Conservation (phyloP, 2,888 invertebrate species). For the Alcis repandata region DNA sequence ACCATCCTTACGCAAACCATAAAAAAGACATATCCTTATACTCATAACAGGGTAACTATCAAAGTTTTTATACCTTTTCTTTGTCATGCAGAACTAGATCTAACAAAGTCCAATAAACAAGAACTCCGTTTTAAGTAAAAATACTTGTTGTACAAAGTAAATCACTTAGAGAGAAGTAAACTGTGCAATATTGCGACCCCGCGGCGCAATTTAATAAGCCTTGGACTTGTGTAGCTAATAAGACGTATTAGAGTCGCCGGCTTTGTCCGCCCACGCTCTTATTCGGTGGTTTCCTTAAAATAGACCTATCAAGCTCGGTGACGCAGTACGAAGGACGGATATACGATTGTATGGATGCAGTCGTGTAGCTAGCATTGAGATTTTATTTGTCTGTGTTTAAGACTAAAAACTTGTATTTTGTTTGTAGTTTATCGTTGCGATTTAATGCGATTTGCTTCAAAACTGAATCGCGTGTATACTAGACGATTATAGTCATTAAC, state of each 20-base stretch:
- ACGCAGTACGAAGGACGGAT: not conserved
- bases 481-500: too few species aligned
- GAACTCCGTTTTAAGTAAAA: constrained; percentile 21
- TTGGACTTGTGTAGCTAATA: constrained; percentile 44
- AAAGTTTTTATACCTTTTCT: constrained; percentile 11
- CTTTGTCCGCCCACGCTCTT: constrained; percentile 35
- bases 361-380: not conserved
- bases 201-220: constrained; percentile 44
- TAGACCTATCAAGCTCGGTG: constrained; percentile 10
- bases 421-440: too few species aligned
- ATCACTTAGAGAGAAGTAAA: constrained; percentile 36
- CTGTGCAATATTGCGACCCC: constrained; percentile 39
- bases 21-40: not conserved
- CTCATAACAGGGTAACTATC: not conserved
- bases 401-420: too few species aligned
- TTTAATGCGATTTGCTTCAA: too few species aligned
- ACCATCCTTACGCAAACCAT: not conserved
- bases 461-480: too few species aligned
- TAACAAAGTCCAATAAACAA: constrained; percentile 10
- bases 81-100: constrained; percentile 11
- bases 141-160: constrained; percentile 32
- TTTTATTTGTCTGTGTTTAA: not conserved
- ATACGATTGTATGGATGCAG: not conserved
- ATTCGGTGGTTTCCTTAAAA: constrained; percentile 15
- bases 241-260: constrained; percentile 34